These are phyloP conservation scores for Dermatemys mawii DNA, from an alignment of 2,113 vertebrate species.

Conservation along the genomic window DNA sequence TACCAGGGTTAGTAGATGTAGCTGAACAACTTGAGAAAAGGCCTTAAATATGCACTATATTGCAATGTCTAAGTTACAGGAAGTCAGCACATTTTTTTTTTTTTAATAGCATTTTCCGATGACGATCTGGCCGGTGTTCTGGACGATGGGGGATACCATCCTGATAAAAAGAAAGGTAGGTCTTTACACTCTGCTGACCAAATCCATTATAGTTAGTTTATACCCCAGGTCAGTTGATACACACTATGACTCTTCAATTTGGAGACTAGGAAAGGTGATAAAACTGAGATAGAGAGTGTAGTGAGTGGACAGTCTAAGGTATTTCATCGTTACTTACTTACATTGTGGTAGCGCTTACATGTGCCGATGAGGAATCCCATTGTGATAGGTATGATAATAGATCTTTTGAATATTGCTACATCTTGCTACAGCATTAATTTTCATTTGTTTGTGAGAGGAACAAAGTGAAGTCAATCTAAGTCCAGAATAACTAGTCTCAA, in stretches of 20 bases:
- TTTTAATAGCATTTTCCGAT: slow-evolving; percentile 78
- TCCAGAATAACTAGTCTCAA: neutral
- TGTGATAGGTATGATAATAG: neutral
- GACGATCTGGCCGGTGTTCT: slow-evolving; percentile 77
- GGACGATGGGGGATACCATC: slow-evolving; percentile 77
- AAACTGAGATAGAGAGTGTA: neutral
- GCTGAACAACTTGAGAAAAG: neutral
- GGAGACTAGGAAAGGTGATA: neutral
- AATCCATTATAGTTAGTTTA: rapidly evolving
- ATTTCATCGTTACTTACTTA: neutral
- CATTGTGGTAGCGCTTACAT: neutral
- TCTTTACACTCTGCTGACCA: neutral
- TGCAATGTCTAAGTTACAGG: neutral
- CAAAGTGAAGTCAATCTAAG: neutral
- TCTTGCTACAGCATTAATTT: neutral
- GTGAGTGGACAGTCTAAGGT: neutral
- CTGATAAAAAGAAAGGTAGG: slow-evolving; percentile 89
- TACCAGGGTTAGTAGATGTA: neutral
- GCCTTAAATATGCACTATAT: neutral
- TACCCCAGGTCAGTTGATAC: neutral
- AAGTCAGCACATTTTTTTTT: neutral
- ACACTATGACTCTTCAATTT: neutral
- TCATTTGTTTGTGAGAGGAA: neutral
- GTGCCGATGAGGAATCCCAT: neutral
- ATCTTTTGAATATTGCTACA: neutral